Evolutionary conservation across 1,140 invertebrate genomes (phyloP), one percentile per base, ranked within the genome.

Genomic region (Caenorhabditis briggsae): DNA sequence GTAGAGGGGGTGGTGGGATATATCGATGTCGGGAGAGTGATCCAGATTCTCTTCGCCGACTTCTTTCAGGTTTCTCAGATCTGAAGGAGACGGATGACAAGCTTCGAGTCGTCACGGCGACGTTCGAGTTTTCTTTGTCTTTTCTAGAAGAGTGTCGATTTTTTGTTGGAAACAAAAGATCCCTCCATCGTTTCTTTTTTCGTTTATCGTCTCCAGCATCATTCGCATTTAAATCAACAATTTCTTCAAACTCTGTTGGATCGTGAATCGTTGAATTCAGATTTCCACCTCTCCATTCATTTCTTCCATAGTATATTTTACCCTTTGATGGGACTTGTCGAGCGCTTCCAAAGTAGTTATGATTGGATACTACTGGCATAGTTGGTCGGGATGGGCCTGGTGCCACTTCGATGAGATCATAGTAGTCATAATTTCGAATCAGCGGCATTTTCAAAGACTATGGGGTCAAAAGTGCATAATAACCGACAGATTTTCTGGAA

Each of bases 231-330:
- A 50, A 7, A 53, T 78, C 70, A 20, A 53, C 5, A 78, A 11
- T 33, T 46, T 74, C 56, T 25, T 74, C 65, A 25, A 86, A 53
- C 18, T 61, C 56, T 33, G 53, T 48, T 14, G 85, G 85, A 61
- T 82, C 85, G 41, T 86, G 48, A 16, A 86, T 82, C 11, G 84
- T 86, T 50, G 55, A 56, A 41, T 86, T 86, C 53, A 64, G 20
- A 12, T 41, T 50, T 18, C 70, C 33, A 33, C 33, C 74, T 25
- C 74, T 82, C 53, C n/a, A 78, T 14, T 78, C 70, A 12, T 78
- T 48, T 14, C 50, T 78, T 23, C 70, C 46, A 50, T 78, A 78
- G 14, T 78, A 78, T 2, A 78, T 78, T 50, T 46, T 70, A 18
- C 25, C 12, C 14, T 78, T 78, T 1, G 25, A 74, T 61, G 65